phyloP scores from a whole-genome alignment of 2,113 vertebrate species.

The Rhea americana region DNA sequence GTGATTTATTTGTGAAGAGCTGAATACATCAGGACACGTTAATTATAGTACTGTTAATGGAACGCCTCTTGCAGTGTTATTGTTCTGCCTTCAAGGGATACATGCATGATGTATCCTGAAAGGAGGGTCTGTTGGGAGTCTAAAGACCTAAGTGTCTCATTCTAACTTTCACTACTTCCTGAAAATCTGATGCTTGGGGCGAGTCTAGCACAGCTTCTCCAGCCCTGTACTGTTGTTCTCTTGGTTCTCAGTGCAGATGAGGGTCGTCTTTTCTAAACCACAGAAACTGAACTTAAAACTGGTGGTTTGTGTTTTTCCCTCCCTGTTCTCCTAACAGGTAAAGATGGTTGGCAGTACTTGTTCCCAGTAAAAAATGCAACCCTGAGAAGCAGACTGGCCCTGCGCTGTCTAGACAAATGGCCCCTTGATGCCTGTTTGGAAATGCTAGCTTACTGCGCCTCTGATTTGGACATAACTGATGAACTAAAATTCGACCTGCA shows the following conservation, averaged over 20 bases:
- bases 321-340: conserved; percentile 58
- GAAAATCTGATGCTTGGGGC: background rate
- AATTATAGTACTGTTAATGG: background rate
- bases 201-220: background rate
- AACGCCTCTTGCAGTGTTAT: background rate
- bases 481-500: conserved; percentile 77
- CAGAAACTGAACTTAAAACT: background rate
- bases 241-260: background rate
- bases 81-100: background rate
- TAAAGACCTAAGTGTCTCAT: background rate
- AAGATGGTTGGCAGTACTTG: conserved; percentile 80
- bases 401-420: conserved; percentile 88
- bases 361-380: conserved; percentile 83
- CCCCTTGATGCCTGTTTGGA: conserved; percentile 86
- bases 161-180: background rate
- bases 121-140: background rate
- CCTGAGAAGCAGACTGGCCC: conserved; percentile 83
- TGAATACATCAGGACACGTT: background rate
- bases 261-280: background rate
- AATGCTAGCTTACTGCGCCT: conserved; percentile 89
- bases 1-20: background rate
- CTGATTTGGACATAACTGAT: conserved; percentile 72
- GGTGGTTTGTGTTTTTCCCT: background rate
- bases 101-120: background rate
- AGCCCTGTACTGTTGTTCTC: background rate